Percentiles rank a stretch among this genome's conserved stretches.
These are phyloP conservation scores for Thereva unica DNA, from an alignment of 2,888 invertebrate species.

Conservation along the genomic window DNA sequence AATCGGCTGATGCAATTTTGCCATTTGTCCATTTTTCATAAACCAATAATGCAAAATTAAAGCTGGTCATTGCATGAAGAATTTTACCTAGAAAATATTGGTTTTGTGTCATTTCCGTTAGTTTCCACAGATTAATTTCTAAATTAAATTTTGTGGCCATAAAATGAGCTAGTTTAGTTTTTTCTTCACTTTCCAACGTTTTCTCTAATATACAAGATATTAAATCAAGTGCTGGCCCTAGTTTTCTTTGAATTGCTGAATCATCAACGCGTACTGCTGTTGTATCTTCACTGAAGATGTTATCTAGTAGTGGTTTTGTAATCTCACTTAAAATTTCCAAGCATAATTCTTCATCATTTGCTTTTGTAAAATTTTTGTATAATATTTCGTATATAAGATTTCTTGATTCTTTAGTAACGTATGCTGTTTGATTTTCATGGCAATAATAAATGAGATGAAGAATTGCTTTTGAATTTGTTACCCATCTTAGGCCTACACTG, in stretches of 20 bases:
- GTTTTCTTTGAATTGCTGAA: constrained; percentile 60
- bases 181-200: constrained; percentile 58
- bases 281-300: constrained; percentile 57
- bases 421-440: constrained; percentile 70
- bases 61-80: constrained; percentile 48
- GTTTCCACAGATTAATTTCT: constrained; percentile 52
- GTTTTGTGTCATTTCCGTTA: constrained; percentile 54
- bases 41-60: constrained; percentile 51
- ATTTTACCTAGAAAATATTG: constrained; percentile 52
- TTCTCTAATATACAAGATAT: constrained; percentile 63
- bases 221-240: constrained; percentile 64
- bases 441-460: constrained; percentile 66
- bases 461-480: constrained; percentile 68
- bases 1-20: constrained; percentile 35
- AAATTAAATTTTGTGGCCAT: constrained; percentile 53
- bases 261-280: constrained; percentile 58
- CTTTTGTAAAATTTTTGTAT: constrained; percentile 58
- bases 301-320: constrained; percentile 64
- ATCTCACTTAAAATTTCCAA: constrained; percentile 63
- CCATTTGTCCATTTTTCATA: constrained; percentile 50
- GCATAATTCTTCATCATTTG: constrained; percentile 61
- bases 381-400: constrained; percentile 66
- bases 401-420: constrained; percentile 70
- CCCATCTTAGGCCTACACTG: constrained; percentile 67
- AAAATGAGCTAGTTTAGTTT: constrained; percentile 52